Evolutionary conservation across 2,113 vertebrate species (phyloP).

Genomic region (Okapia johnstoni): DNA sequence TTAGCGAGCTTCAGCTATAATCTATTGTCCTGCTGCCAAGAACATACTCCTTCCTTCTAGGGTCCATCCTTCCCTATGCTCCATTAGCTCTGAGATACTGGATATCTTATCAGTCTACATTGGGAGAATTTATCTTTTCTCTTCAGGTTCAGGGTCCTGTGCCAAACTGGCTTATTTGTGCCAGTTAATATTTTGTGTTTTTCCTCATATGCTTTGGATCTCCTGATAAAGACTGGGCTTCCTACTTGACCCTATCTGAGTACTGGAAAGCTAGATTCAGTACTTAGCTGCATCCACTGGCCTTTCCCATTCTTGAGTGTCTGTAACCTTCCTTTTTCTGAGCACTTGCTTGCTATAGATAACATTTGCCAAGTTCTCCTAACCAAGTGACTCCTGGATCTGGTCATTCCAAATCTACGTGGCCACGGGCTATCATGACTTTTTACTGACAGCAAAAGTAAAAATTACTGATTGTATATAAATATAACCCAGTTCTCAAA

Average conservation of each 20-base stretch:
- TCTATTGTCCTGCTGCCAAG: not conserved
- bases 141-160: not conserved
- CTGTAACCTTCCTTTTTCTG: not conserved
- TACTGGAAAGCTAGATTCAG: not conserved
- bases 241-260: not conserved
- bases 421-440: not conserved
- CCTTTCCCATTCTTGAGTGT: not conserved
- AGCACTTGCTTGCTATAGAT: not conserved
- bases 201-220: not conserved
- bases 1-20: not conserved
- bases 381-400: not conserved
- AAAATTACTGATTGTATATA: not conserved
- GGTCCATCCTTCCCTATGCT: not conserved
- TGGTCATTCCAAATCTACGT: not conserved
- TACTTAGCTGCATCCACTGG: not conserved
- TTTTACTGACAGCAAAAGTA: not conserved
- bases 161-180: not conserved
- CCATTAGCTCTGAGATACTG: not conserved
- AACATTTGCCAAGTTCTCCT: not conserved
- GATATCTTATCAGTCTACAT: accelerated
- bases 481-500: not conserved
- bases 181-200: not conserved
- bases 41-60: not conserved
- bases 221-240: not conserved
- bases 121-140: not conserved